A percentile compares a stretch with the other conserved stretches of the same genome.
Evolutionary conservation across 2,797 vertebrate species (phyloP).

Genomic region (Anas acuta): DNA sequence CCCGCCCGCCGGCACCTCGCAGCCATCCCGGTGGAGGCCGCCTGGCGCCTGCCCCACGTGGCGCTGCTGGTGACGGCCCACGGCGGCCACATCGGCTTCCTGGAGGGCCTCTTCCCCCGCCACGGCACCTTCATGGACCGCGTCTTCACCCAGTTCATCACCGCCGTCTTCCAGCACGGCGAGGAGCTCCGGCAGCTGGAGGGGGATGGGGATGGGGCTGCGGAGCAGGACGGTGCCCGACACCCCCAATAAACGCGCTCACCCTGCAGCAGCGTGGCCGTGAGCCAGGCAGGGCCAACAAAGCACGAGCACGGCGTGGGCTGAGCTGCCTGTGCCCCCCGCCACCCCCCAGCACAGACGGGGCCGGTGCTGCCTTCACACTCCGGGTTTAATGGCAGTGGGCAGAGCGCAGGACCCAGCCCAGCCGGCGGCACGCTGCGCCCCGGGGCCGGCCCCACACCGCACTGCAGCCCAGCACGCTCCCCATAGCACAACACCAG

Average conservation of each 20-base stretch:
- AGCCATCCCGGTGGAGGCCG: conserved; percentile 81
- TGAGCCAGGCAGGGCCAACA: not conserved
- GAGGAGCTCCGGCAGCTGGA: conserved; percentile 61
- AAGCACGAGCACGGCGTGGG: not conserved
- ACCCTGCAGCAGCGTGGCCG: fast-evolving
- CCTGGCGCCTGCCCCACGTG: conserved; percentile 72
- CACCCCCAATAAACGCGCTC: not conserved
- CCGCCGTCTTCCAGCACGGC: conserved; percentile 79
- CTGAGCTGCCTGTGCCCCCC: not conserved
- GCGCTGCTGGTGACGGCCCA: conserved; percentile 83
- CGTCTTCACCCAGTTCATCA: conserved; percentile 81
- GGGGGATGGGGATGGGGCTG: not conserved
- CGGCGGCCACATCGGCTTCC: conserved; percentile 87
- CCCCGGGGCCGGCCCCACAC: fast-evolving
- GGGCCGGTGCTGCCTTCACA: not conserved
- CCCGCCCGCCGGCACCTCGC: not conserved
- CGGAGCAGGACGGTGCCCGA: not conserved
- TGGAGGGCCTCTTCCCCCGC: conserved; percentile 83
- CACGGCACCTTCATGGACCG: conserved; percentile 82
- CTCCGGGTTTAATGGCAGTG: conserved; percentile 48
- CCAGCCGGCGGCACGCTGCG: too few relatives aligned
- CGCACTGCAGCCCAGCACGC: not conserved
- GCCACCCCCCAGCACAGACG: not conserved
- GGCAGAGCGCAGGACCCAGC: not conserved
- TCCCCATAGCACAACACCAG: not conserved